Base-by-base conservation (phyloP, 2,797 vertebrate genomes). In the Eidolon dupreanum region DNA sequence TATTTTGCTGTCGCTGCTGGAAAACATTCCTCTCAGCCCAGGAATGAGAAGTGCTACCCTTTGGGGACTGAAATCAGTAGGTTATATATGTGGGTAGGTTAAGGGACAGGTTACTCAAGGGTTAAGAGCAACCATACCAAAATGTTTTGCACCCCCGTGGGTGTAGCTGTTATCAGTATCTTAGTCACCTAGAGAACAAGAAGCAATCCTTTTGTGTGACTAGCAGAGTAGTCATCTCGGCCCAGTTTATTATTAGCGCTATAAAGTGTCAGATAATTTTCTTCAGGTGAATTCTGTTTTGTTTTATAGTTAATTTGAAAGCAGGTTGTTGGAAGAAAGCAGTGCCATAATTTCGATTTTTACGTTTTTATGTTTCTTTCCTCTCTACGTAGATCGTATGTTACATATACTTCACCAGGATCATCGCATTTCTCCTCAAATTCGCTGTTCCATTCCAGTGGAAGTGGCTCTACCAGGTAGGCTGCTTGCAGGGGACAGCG, bases 401-500 rank as follows among this genome's bases (percentile, higher is more conserved):
- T 98, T 99, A 99, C 94, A 99, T 99, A 96, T 99, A 99, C 98
- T 99, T 99, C 98, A 99, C 99, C 79, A 98, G 98, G 95, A 99
- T 99, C 97, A 99, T 99, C 51, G 99, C 99, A 20, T 99, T 99
- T 95, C 98, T 99, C 96, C 99, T 99, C 98, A 99, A 99, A 96
- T 98, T 99, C 49, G 99, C 99, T 1, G 99, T 99, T 74, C 99
- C 99, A 0, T 99, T 99, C 98, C 99, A 99, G 97, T 99, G 99
- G 99, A 99, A 99, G 93, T 99, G 99, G 99, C 98, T 99, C 6
- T 99, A 99, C 98, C 99, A 99, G 99, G 99, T 99, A 97, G 75
- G 97, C 94, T 68, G 88, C 41, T 82, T 90, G 15, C 26, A 2
- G 51, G 49, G 38, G 28, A 66, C 75, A 61, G 93, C 1, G 46